Evolutionary conservation across 2,113 vertebrate genomes (phyloP).

Genomic region (Grallaria varia): DNA sequence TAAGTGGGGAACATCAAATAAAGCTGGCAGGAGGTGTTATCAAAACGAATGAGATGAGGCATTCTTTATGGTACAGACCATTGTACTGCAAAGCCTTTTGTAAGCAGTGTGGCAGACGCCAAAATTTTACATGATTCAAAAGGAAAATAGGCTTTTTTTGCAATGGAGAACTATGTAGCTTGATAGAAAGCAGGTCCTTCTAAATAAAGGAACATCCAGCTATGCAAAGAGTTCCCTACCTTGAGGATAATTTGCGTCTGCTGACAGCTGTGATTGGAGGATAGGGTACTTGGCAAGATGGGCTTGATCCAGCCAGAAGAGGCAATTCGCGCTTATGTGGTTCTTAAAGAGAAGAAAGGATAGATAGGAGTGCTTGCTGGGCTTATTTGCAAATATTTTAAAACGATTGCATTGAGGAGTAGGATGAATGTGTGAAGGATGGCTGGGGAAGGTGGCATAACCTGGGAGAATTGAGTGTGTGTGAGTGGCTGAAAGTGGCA

Average conservation of each 20-base stretch:
- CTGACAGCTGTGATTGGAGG: neutral
- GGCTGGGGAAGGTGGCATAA: neutral
- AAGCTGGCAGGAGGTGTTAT: neutral
- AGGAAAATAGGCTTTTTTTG: neutral
- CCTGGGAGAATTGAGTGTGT: neutral
- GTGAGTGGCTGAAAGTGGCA: neutral
- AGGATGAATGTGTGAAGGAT: neutral
- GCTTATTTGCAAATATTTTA: neutral
- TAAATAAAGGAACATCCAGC: neutral
- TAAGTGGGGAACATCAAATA: neutral
- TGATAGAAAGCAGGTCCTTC: neutral
- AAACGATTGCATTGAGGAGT: neutral
- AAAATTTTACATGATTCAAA: neutral
- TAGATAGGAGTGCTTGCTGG: neutral
- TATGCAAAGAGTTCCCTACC: neutral
- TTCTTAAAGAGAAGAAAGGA: neutral
- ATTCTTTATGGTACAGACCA: neutral
- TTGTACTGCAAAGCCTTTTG: fast-evolving
- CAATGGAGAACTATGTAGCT: neutral
- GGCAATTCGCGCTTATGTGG: neutral
- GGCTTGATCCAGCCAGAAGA: neutral
- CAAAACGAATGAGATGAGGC: fast-evolving
- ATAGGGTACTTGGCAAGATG: neutral
- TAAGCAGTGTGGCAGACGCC: neutral
- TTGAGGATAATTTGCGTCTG: neutral